A percentile compares a stretch with the other conserved stretches of the same genome.
These are phyloP conservation scores for Dendroctonus ponderosae DNA, from an alignment of 1,140 invertebrate genomes.

Conservation along the genomic window DNA sequence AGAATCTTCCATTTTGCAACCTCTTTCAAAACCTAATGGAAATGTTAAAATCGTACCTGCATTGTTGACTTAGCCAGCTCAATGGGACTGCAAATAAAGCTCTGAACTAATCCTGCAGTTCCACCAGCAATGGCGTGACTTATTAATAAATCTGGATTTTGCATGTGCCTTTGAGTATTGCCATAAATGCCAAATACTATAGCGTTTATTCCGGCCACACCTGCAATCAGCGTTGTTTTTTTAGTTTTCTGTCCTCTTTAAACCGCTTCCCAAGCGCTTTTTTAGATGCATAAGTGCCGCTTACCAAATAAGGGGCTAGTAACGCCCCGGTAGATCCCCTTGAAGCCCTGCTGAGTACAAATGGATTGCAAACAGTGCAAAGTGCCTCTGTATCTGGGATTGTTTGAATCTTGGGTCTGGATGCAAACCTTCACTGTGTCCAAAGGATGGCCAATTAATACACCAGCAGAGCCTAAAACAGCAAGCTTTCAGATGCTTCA, in stretches of 20 bases:
- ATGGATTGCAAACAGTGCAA: conserved; percentile 76
- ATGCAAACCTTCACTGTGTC: conserved; percentile 91
- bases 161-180: conserved; percentile 63
- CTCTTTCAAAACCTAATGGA: not conserved
- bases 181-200: conserved; percentile 91
- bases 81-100: conserved; percentile 78
- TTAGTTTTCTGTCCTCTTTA: too few species aligned
- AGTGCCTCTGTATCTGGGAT: conserved; percentile 72
- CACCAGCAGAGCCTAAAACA: conserved; percentile 76
- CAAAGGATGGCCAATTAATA: conserved; percentile 83
- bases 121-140: conserved; percentile 74
- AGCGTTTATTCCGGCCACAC: conserved; percentile 84
- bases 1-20: not conserved
- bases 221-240: conserved; percentile 45
- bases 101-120: conserved; percentile 73
- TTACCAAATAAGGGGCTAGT: conserved; percentile 77
- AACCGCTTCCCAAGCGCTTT: too few species aligned
- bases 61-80: conserved; percentile 85
- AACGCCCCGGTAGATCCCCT: conserved; percentile 79
- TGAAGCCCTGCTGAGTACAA: conserved; percentile 72
- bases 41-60: conserved; percentile 56
- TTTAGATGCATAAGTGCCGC: too few species aligned
- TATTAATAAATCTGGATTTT: conserved; percentile 60
- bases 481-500: too few species aligned
- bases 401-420: conserved; percentile 72